Percentiles rank a stretch among this genome's conserved stretches.
Evolutionary conservation across 2,888 invertebrate species (phyloP).

Genomic region (Callyntrura sp.): DNA sequence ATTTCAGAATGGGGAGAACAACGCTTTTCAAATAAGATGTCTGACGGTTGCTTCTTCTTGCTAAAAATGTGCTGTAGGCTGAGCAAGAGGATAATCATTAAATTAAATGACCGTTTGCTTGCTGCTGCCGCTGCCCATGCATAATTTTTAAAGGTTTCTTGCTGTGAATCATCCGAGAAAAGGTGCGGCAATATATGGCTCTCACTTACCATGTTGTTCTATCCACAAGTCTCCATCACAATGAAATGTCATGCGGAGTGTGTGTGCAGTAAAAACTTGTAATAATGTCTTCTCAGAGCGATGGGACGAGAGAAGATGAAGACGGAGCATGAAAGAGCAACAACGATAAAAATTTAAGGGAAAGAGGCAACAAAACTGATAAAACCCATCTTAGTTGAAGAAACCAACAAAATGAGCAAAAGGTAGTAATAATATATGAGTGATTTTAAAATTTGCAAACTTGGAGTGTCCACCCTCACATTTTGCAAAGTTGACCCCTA

Average conservation of each 20-base stretch:
- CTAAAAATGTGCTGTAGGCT: conserved; percentile 63
- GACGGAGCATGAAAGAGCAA: conserved; percentile 11
- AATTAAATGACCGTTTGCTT: conserved; percentile 77
- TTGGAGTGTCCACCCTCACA: conserved; percentile 79
- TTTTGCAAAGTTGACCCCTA: conserved; percentile 77
- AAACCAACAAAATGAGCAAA: conserved; percentile 55
- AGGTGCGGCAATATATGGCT: conserved; percentile 72
- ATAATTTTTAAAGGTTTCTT: conserved; percentile 68
- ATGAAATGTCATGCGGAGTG: conserved; percentile 36
- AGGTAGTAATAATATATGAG: conserved; percentile 59
- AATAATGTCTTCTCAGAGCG: conserved; percentile 14
- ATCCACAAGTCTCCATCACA: conserved; percentile 3
- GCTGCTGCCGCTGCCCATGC: conserved; percentile 66
- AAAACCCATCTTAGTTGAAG: conserved; percentile 57
- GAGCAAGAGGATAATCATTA: conserved; percentile 74
- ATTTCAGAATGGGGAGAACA: conserved; percentile 50
- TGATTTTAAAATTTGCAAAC: conserved; percentile 72
- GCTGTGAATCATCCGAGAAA: conserved; percentile 78
- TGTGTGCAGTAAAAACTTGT: conserved; percentile 9
- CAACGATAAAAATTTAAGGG: background rate
- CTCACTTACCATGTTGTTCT: conserved; percentile 27
- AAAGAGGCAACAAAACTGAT: conserved; percentile 29
- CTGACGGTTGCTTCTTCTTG: conserved; percentile 52
- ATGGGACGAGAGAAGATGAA: conserved; percentile 16
- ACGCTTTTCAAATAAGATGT: conserved; percentile 49